These are phyloP conservation scores for Zelostemma sp. DNA, from an alignment of 1,140 invertebrate genomes.

Conservation along the genomic window DNA sequence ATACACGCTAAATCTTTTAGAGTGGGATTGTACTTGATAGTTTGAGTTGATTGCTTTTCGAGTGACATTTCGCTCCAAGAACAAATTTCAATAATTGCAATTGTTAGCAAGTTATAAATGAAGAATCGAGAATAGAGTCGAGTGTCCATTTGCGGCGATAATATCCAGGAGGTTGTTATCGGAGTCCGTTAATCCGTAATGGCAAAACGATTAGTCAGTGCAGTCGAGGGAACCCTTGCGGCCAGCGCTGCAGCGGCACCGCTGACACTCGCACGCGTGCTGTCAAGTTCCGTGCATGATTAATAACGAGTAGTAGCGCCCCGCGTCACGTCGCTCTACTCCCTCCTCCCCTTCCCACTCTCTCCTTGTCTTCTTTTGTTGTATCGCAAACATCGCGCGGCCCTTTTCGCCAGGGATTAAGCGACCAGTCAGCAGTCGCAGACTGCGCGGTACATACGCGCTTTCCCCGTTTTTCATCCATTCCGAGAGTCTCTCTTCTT, in stretches of 20 bases:
- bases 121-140: background rate
- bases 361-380: conserved; percentile 44
- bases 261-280: conserved; percentile 68
- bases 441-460: conserved; percentile 21
- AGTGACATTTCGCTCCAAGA: no score
- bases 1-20: no score
- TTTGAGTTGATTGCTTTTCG: no score
- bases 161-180: conserved; percentile 27
- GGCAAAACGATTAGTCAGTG: conserved; percentile 67
- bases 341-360: conserved; percentile 5
- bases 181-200: conserved; percentile 66
- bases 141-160: conserved; percentile 29
- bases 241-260: conserved; percentile 38
- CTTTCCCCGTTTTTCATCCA: conserved; percentile 21
- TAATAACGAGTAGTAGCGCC: conserved; percentile 67
- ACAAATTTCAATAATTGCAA: no score
- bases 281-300: conserved; percentile 60
- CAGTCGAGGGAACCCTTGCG: conserved; percentile 27
- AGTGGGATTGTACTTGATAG: no score
- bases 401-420: conserved; percentile 39
- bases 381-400: conserved; percentile 27
- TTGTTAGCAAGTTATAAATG: no score
- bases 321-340: conserved; percentile 39
- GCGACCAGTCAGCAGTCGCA: conserved; percentile 31
- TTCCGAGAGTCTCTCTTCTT: conserved; percentile 17